phyloP scores from a whole-genome alignment of 2,888 invertebrate species.

The Homarus gammarus region DNA sequence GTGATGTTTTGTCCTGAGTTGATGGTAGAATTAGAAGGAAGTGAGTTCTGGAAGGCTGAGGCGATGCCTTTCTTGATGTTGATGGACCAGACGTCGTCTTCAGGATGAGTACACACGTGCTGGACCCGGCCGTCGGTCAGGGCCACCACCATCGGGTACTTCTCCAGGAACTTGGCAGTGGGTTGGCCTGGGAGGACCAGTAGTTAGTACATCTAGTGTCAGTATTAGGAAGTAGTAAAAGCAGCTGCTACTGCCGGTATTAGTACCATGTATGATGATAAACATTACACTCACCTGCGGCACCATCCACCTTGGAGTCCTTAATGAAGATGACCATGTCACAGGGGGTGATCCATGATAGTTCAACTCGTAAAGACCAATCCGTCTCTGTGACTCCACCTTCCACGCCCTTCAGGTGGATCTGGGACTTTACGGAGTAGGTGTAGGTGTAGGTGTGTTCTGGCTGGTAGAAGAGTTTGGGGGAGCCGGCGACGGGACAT shows the following conservation, averaged over 20 bases:
- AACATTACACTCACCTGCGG: neutral
- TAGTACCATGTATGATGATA: neutral
- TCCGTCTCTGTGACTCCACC: slow-evolving; percentile 8
- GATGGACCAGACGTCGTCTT: slow-evolving; percentile 80
- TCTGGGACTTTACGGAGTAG: slow-evolving; percentile 23
- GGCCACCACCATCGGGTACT: slow-evolving; percentile 78
- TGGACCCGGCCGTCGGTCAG: slow-evolving; percentile 81
- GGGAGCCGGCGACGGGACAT: slow-evolving; percentile 50
- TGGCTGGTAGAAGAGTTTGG: slow-evolving; percentile 47
- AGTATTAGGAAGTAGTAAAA: neutral
- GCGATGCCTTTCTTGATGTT: slow-evolving; percentile 82
- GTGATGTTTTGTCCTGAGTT: slow-evolving; percentile 35
- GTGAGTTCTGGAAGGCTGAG: slow-evolving; percentile 81
- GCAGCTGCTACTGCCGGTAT: too few species aligned
- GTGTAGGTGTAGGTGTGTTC: slow-evolving; percentile 54
- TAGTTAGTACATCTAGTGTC: neutral
- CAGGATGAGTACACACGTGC: slow-evolving; percentile 79
- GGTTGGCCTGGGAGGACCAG: neutral
- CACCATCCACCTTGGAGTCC: slow-evolving; percentile 14
- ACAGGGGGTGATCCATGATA: slow-evolving; percentile 42
- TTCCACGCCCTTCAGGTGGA: slow-evolving; percentile 50
- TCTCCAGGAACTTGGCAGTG: slow-evolving; percentile 22
- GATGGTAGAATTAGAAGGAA: slow-evolving; percentile 46
- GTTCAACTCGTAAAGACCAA: slow-evolving; percentile 3
- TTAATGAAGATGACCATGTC: slow-evolving; percentile 52